A percentile compares a stretch with the other conserved stretches of the same genome.
Evolutionary conservation across 2,113 vertebrate species (phyloP).

Genomic region (Cepphus grylle): DNA sequence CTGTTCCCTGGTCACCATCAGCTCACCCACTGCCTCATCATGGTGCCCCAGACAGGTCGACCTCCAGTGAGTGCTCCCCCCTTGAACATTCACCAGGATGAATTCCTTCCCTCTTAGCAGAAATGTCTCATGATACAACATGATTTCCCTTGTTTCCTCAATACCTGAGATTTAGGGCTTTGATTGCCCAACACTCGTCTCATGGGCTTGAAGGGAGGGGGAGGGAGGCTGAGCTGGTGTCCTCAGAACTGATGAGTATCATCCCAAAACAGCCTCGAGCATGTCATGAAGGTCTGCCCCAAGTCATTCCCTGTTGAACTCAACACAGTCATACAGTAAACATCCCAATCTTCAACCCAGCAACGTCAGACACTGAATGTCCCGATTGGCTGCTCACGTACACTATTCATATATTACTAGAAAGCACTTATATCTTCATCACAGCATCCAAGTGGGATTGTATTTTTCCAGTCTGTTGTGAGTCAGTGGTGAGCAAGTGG

Average conservation of each 20-base stretch:
- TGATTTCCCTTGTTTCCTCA: constrained; percentile 18
- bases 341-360: not conserved
- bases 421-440: not conserved
- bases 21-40: not conserved
- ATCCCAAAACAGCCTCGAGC: not conserved
- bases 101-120: constrained; percentile 15
- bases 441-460: not conserved
- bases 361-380: not conserved
- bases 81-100: not conserved
- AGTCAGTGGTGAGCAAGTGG: constrained; percentile 54
- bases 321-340: not conserved
- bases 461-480: constrained; percentile 38
- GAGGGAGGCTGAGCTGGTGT: not conserved
- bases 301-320: not conserved
- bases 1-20: not conserved
- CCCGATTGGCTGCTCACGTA: not conserved
- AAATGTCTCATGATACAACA: not conserved
- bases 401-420: not conserved
- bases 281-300: not conserved
- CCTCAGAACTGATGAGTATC: constrained; percentile 16
- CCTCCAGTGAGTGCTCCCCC: not conserved
- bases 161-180: constrained; percentile 40
- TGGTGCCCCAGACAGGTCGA: not conserved
- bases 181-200: not conserved
- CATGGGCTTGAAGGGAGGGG: not conserved